A percentile compares a stretch with the other conserved stretches of the same genome.
Evolutionary conservation across 2,888 invertebrate genomes (phyloP).

Genomic region (Tanytarsus gracilentus): DNA sequence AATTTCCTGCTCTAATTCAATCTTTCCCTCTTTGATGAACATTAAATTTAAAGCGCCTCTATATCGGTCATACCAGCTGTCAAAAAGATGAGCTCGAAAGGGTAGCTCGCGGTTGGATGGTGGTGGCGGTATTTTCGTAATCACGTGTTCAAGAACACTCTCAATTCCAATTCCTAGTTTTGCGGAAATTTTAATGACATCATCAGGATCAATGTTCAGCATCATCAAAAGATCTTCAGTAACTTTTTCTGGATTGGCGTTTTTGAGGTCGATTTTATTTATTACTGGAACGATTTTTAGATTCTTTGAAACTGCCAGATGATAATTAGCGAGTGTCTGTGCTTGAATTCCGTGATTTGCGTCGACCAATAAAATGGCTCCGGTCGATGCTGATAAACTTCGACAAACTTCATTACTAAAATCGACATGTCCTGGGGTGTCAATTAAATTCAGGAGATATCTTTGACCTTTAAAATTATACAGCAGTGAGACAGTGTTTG

Average conservation of each 20-base stretch:
- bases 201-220: conserved; percentile 67
- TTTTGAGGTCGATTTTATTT: conserved; percentile 93
- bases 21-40: conserved; percentile 65
- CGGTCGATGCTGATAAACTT: conserved; percentile 87
- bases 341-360: conserved; percentile 95
- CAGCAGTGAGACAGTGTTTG: conserved; percentile 85
- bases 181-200: conserved; percentile 79
- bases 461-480: conserved; percentile 54
- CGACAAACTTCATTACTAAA: conserved; percentile 92
- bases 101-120: conserved; percentile 49
- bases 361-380: conserved; percentile 88
- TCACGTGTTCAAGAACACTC: conserved; percentile 65
- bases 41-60: conserved; percentile 70
- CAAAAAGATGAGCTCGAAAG: conserved; percentile 79
- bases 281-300: conserved; percentile 81
- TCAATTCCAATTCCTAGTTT: conserved; percentile 81
- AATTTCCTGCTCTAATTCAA: conserved; percentile 67
- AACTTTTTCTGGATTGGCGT: conserved; percentile 78
- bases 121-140: conserved; percentile 71
- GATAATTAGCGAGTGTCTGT: conserved; percentile 95
- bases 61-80: conserved; percentile 88
- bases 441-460: conserved; percentile 88
- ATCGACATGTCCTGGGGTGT: conserved; percentile 98
- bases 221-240: conserved; percentile 66
- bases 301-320: conserved; percentile 75